phyloP scores from a whole-genome alignment of 2,113 vertebrate genomes.

The Emydura subglobosa region DNA sequence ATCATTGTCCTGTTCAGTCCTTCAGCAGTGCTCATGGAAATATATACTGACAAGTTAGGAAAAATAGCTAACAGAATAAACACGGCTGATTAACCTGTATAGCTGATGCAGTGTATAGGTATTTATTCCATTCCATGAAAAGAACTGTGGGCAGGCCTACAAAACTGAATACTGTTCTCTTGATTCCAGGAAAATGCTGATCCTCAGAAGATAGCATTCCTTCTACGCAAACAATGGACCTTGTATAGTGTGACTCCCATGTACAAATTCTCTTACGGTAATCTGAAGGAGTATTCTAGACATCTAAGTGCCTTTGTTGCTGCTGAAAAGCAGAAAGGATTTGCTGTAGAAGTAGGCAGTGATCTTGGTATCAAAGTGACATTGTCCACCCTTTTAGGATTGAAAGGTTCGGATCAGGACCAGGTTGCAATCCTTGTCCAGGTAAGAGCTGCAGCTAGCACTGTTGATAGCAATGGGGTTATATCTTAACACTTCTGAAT shows the following conservation, averaged over 20 bases:
- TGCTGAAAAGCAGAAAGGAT: slow-evolving; percentile 88
- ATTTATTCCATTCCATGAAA: not conserved
- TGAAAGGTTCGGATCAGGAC: slow-evolving; percentile 80
- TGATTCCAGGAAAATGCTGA: slow-evolving; percentile 77
- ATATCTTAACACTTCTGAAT: fast-evolving
- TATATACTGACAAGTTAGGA: not conserved
- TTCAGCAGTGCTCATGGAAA: too few species aligned
- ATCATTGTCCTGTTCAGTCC: too few species aligned
- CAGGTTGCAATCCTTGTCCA: slow-evolving; percentile 87
- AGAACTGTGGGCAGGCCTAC: not conserved
- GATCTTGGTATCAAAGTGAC: slow-evolving; percentile 80
- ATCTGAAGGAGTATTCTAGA: slow-evolving; percentile 84
- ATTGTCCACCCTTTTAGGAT: slow-evolving; percentile 81
- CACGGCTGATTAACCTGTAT: not conserved
- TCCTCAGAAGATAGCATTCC: slow-evolving; percentile 74
- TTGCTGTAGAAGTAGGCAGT: slow-evolving; percentile 83
- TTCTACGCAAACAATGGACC: slow-evolving; percentile 88
- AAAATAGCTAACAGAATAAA: not conserved
- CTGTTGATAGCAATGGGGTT: fast-evolving
- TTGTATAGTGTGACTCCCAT: slow-evolving; percentile 92
- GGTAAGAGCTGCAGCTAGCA: slow-evolving; percentile 67
- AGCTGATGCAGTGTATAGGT: not conserved
- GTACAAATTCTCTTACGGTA: slow-evolving; percentile 82
- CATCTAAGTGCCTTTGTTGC: slow-evolving; percentile 85
- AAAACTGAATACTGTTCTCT: not conserved